Conservation (phyloP, 2,888 invertebrate genomes). For the Neria commutata region DNA sequence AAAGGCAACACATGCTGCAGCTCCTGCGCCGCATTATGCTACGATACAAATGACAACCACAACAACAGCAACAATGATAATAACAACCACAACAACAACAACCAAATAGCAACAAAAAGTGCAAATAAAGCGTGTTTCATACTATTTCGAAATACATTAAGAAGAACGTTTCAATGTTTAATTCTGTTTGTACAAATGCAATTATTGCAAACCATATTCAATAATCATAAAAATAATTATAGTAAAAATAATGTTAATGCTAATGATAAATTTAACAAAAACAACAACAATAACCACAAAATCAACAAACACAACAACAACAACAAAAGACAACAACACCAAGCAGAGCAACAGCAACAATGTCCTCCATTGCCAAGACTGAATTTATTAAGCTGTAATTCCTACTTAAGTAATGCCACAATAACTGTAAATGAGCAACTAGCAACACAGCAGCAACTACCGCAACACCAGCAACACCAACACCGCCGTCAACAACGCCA, state of each 20-base stretch:
- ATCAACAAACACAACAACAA: slow-evolving; percentile 7
- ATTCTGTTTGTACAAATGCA: slow-evolving; percentile 32
- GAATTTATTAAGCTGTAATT: slow-evolving; percentile 25
- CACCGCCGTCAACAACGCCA: not conserved
- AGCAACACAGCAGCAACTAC: not conserved
- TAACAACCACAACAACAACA: slow-evolving; percentile 29
- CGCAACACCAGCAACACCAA: slow-evolving; percentile 6
- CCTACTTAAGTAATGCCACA: slow-evolving; percentile 20
- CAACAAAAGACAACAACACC: slow-evolving; percentile 11
- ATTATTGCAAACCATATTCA: slow-evolving; percentile 22
- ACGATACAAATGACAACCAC: slow-evolving; percentile 44
- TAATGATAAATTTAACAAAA: slow-evolving; percentile 11
- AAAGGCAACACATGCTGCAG: not conserved
- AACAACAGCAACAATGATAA: slow-evolving; percentile 26
- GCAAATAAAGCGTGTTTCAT: slow-evolving; percentile 11
- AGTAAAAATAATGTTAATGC: slow-evolving; percentile 2
- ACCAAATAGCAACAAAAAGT: too few relatives aligned
- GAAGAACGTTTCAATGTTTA: slow-evolving; percentile 37
- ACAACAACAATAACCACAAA: slow-evolving; percentile 6
- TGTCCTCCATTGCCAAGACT: slow-evolving; percentile 27
- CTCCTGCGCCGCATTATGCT: slow-evolving; percentile 15
- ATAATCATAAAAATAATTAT: slow-evolving; percentile 1
- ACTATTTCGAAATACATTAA: slow-evolving; percentile 30
- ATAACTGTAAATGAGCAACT: not conserved
- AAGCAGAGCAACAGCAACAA: slow-evolving; percentile 20